Conservation (phyloP, 2,797 vertebrate genomes). For the Falco novaeseelandiae region DNA sequence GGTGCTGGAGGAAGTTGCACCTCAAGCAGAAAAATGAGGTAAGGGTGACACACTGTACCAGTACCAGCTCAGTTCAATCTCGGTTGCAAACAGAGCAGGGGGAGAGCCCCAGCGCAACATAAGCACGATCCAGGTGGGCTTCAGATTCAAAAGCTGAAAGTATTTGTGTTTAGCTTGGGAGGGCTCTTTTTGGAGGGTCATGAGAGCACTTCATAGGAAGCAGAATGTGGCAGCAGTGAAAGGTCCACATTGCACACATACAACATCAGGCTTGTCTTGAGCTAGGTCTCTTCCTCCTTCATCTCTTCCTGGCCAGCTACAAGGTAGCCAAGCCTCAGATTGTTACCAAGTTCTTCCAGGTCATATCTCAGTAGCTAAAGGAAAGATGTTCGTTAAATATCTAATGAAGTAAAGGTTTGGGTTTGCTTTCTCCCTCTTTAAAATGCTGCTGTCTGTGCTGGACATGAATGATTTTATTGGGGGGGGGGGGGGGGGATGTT, state of each 20-base stretch:
- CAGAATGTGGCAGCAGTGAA: not conserved
- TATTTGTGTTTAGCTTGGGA: not conserved
- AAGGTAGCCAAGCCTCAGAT: not conserved
- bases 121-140: not conserved
- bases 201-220: not conserved
- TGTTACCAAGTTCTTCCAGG: not conserved
- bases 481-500: no score
- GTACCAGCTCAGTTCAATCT: not conserved
- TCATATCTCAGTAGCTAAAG: not conserved
- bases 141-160: not conserved
- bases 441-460: conserved; percentile 13
- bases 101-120: not conserved
- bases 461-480: not conserved
- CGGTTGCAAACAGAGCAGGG: not conserved
- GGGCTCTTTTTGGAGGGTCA: not conserved
- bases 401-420: not conserved
- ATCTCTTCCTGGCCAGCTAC: not conserved
- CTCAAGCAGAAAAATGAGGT: not conserved
- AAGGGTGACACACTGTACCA: not conserved
- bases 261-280: not conserved
- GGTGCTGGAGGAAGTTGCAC: not conserved
- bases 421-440: not conserved
- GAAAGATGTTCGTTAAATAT: not conserved
- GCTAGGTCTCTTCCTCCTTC: not conserved
- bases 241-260: accelerated